These are phyloP conservation scores for Argyrosomus japonicus DNA, from an alignment of 2,113 vertebrate genomes.

Conservation along the genomic window DNA sequence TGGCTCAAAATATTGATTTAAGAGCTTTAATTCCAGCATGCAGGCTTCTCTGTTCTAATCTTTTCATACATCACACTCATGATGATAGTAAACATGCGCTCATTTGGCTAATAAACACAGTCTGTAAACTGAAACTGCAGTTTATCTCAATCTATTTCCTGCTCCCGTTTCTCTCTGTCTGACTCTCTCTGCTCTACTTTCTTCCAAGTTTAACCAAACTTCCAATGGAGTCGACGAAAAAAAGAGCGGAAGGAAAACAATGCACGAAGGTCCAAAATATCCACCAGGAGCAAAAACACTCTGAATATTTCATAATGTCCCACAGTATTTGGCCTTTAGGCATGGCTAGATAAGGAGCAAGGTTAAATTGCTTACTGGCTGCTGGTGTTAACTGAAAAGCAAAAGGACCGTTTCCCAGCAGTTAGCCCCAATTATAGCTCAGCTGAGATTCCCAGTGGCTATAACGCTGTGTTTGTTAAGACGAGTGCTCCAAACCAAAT, in stretches of 20 bases:
- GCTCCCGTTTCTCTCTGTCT: not conserved
- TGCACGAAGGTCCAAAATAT: conserved; percentile 12
- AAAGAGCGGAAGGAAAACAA: not conserved
- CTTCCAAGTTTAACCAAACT: not conserved
- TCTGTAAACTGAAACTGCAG: not conserved
- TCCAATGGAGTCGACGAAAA: not conserved
- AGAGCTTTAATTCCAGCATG: not conserved
- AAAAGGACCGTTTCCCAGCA: conserved; percentile 32
- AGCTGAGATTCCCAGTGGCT: conserved; percentile 25
- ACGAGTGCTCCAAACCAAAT: conserved; percentile 6
- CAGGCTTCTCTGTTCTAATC: not conserved
- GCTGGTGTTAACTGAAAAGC: conserved; percentile 27
- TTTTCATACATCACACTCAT: not conserved
- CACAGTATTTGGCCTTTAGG: conserved; percentile 45
- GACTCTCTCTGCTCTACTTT: not conserved
- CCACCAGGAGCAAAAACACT: conserved; percentile 15
- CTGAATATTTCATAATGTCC: conserved; percentile 57
- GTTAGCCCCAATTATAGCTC: conserved; percentile 47
- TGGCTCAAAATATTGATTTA: not conserved
- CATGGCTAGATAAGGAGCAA: conserved; percentile 25
- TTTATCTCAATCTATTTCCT: not conserved
- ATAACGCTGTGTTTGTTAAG: conserved; percentile 9
- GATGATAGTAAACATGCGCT: not conserved
- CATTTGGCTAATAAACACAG: not conserved
- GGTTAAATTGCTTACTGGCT: conserved; percentile 42